Evolutionary conservation across 2,113 vertebrate genomes (phyloP).

Genomic region (Camelus dromedarius): DNA sequence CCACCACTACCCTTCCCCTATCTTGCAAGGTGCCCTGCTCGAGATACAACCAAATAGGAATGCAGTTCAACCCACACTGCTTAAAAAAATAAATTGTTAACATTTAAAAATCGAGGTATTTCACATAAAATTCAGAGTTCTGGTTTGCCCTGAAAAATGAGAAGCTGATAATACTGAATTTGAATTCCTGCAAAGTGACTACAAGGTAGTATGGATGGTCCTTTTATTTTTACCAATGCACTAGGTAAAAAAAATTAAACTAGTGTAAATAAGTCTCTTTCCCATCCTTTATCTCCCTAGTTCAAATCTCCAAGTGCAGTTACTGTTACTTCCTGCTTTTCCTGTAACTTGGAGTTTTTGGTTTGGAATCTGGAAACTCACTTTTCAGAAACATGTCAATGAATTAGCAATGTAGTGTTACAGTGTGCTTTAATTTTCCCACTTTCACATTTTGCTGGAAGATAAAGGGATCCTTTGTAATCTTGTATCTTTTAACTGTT

Average conservation of each 20-base stretch:
- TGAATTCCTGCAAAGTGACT: background rate
- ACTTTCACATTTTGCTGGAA: conserved; percentile 27
- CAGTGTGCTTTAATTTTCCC: background rate
- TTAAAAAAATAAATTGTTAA: background rate
- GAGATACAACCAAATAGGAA: background rate
- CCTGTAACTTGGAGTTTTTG: conserved; percentile 11
- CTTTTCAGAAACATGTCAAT: conserved; percentile 34
- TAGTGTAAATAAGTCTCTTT: background rate
- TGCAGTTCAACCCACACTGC: background rate
- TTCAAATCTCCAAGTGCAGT: background rate
- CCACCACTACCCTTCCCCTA: too few relatives aligned
- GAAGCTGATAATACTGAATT: background rate
- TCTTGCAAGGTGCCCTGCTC: background rate
- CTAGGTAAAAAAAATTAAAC: background rate
- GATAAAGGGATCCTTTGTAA: background rate
- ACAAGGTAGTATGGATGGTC: background rate
- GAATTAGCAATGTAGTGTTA: background rate
- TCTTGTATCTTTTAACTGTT: background rate
- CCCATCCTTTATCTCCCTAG: background rate
- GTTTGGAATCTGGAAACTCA: conserved; percentile 21
- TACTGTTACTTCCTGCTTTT: background rate
- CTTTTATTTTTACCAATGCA: background rate
- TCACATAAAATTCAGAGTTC: conserved; percentile 16
- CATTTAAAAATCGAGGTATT: background rate
- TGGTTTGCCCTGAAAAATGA: conserved; percentile 21